Percentiles rank a stretch among this genome's conserved stretches.
Conservation (phyloP, 2,797 vertebrate species). For the Jordanella pulchra region DNA sequence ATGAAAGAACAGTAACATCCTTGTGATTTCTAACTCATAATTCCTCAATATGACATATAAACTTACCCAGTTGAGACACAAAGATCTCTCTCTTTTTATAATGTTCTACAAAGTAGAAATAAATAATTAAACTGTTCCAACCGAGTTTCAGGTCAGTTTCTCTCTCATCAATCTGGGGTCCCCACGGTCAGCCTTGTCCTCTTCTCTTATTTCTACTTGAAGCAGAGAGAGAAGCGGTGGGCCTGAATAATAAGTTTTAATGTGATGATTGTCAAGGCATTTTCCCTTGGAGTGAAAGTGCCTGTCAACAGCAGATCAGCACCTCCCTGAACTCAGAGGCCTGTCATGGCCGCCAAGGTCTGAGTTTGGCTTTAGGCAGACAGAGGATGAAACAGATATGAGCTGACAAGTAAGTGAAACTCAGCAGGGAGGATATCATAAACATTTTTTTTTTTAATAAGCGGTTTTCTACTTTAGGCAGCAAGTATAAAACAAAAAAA, state of each 20-base stretch:
- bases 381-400: not conserved
- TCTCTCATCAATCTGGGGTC: not conserved
- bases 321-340: slow-evolving; percentile 25
- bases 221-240: not conserved
- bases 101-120: not conserved
- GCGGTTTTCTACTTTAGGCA: slow-evolving; percentile 3
- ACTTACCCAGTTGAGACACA: not conserved
- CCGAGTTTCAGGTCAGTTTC: not conserved
- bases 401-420: not conserved
- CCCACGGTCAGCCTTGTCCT: not conserved
- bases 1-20: not conserved
- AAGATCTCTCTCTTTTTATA: not conserved
- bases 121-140: not conserved
- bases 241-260: slow-evolving; percentile 15
- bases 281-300: not conserved
- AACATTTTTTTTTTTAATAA: slow-evolving; percentile 22
- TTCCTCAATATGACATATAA: not conserved
- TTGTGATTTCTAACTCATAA: not conserved
- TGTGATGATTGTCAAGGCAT: slow-evolving; percentile 12
- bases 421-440: not conserved
- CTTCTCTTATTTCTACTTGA: slow-evolving; percentile 16
- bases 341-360: slow-evolving; percentile 23
- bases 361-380: not conserved
- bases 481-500: slow-evolving; percentile 6
- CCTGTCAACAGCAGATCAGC: slow-evolving; percentile 11